Base-by-base conservation (phyloP, 2,888 invertebrate species). In the Cheilosia vernalis region DNA sequence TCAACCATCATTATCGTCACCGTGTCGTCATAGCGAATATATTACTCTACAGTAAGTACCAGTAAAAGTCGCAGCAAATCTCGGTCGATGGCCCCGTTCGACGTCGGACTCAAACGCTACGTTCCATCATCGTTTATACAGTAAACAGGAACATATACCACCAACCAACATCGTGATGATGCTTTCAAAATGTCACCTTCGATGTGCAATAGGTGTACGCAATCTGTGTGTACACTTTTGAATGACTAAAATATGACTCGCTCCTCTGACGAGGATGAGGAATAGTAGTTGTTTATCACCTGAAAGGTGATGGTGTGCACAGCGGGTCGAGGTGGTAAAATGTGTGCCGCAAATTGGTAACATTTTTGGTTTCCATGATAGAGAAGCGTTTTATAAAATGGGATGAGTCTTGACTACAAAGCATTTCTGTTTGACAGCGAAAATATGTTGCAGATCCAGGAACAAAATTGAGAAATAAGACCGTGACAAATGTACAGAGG, bases 11-110 rank as follows among this genome's bases (percentile, higher is more conserved):
- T 47, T 30, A 42, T 58, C 66, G 17, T 47, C 69, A 44, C 49
- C 69, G 4, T 44, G 4, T 44, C 47, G 13, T 30, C 53, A 63
- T 49, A 51, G 44, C 15, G 63, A 17, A 44, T 40, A 42, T 40
- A 17, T 15, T 5, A 44, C 15, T 17, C 44, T 17, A 56, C 4
- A 56, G 47, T 33, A 24, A 58, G 49, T 37, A 17, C 47, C 33
- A 37, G 21, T n/a, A 24, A 19, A 51, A 42, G 27, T 17, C 13
- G 42, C 42, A 70, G 58, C 47, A 60, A 60, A 84, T 74, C 69
- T 74, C 58, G 78, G 83, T 74, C 83, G 74, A 73, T 55, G 79
- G 79, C 84, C 84, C 49, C 70, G 27, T 74, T 80, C 37, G 44
- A 42, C 15, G 17, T 15, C 27, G 33, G 55, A 30, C 53, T 30